Base-by-base conservation (phyloP, 35 echinoderm and acorn worm genomes). In the Nesometra sesokonis region DNA sequence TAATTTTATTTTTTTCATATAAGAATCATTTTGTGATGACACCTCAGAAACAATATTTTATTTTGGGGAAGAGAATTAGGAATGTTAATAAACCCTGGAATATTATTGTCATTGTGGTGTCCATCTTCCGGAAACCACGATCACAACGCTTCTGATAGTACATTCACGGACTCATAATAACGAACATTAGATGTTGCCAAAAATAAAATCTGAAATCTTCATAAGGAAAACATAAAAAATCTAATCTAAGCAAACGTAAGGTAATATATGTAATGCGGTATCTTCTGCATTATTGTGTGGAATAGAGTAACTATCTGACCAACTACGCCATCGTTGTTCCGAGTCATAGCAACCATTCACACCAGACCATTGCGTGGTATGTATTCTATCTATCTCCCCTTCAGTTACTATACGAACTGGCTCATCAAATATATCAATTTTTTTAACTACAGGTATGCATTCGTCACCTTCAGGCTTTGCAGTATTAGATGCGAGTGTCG, bases 261-360 rank as follows among this genome's bases (percentile, higher is more conserved):
- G 81, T 38, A 83, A 38, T 83, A 83, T 83, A 37, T 83, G 81
- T 83, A 83, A 39, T 38, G 37, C 81, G 38, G 37, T 83, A 27
- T 83, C 81, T 0, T 39, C 81, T 3, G 9, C n/a, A 37, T 17
- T 83, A 27, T 83, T 39, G 3, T 27, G 34, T 1, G 29, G 17
- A 23, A 83, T 35, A 9, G 52, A 67, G 52, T 67, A 67, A 83
- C 81, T 21, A 11, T 39, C 27, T 19, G n/a, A 37, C 81, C 81
- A 83, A 11, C 37, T 31, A 36, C 32, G 81, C 81, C 81, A 83
- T 38, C 38, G 7, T 7, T 31, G 11, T 17, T 83, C 27, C 3
- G 7, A 37, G 30, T 83, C 81, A 39, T 37, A 83, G 27, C 81
- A 83, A 38, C 81, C 81, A 83, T 39, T 83, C 17, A 83, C 81